Percentiles rank a stretch among this genome's conserved stretches.
Evolutionary conservation across 2,113 vertebrate species (phyloP).

Genomic region (Oryzias melastigma): DNA sequence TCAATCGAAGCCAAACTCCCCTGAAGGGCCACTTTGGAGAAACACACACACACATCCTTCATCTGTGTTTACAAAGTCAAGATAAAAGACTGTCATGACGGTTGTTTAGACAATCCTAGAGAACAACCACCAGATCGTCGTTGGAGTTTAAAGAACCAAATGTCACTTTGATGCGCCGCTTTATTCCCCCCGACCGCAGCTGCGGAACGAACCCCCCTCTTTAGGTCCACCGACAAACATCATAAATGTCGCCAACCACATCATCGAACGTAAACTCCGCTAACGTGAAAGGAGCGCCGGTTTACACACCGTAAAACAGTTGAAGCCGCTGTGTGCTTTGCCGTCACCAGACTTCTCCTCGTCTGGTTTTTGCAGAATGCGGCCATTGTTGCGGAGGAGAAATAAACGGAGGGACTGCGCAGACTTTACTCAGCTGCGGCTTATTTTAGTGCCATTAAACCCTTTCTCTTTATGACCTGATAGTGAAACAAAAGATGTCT

Average conservation of each 20-base stretch:
- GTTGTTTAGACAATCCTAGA: too few species aligned
- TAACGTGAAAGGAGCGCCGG: conserved; percentile 57
- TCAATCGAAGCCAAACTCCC: conserved; percentile 46
- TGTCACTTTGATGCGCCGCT: too few species aligned
- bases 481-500: too few species aligned
- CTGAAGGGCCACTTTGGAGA: conserved; percentile 36
- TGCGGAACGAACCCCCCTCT: conserved; percentile 57
- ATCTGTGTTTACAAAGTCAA: conserved; percentile 53
- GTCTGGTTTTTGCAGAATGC: conserved; percentile 20
- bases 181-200: conserved; percentile 54
- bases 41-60: conserved; percentile 43
- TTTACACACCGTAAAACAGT: conserved; percentile 55
- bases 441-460: too few species aligned
- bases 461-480: too few species aligned
- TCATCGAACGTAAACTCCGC: conserved; percentile 65
- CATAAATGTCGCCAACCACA: conserved; percentile 59
- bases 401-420: not conserved
- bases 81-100: conserved; percentile 59
- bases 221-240: conserved; percentile 60
- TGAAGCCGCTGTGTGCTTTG: conserved; percentile 43
- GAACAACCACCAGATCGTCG: too few species aligned
- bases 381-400: conserved; percentile 33
- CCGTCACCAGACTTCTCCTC: conserved; percentile 17
- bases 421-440: conserved; percentile 37
- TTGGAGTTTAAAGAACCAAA: too few species aligned